Evolutionary conservation across 2,113 vertebrate species (phyloP).

Genomic region (Micromys minutus): DNA sequence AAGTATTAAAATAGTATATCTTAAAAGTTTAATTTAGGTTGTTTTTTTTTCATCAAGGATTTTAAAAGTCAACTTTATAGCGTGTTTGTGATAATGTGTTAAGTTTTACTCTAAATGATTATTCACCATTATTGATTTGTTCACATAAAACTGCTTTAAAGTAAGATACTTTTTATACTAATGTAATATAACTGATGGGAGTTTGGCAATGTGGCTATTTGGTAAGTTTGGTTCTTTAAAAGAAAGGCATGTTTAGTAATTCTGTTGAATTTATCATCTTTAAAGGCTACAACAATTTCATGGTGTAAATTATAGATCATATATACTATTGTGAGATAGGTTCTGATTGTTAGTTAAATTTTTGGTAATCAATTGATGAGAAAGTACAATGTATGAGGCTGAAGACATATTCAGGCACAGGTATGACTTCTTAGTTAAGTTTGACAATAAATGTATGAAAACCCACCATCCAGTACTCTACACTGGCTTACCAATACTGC

Average conservation of each 20-base stretch:
- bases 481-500: not conserved
- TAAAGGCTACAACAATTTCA: not conserved
- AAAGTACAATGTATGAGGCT: not conserved
- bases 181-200: not conserved
- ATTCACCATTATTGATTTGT: not conserved
- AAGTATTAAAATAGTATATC: not conserved
- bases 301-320: not conserved
- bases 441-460: constrained; percentile 35
- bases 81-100: not conserved
- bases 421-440: not conserved
- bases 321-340: not conserved
- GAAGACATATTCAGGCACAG: not conserved
- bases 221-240: not conserved
- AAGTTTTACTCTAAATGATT: not conserved
- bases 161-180: not conserved
- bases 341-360: not conserved
- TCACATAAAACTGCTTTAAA: not conserved
- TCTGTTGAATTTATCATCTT: constrained; percentile 4
- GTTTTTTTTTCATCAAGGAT: constrained; percentile 29
- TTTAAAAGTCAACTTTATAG: not conserved
- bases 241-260: not conserved
- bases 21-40: not conserved
- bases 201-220: not conserved
- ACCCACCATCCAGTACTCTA: not conserved
- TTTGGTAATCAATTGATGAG: not conserved